These are phyloP conservation scores for Tamias sibiricus DNA, from an alignment of 2,113 vertebrate species.

Conservation along the genomic window DNA sequence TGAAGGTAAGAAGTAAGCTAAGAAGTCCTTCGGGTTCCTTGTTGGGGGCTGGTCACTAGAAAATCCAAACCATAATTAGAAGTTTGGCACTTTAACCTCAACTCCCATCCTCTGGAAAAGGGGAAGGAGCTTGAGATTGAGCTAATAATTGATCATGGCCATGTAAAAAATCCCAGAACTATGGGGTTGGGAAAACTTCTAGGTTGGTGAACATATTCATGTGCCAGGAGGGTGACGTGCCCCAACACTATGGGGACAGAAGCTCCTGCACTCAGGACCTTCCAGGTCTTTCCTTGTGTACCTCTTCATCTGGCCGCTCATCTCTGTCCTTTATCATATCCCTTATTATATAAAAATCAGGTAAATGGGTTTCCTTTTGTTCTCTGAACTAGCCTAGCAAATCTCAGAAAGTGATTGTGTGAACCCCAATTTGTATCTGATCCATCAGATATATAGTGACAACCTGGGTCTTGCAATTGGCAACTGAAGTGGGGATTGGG, in stretches of 20 bases:
- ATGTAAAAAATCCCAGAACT: neutral
- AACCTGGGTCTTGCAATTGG: neutral
- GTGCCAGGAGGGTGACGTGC: neutral
- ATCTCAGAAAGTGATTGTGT: neutral
- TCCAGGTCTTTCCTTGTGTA: neutral
- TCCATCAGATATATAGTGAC: neutral
- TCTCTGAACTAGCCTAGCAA: neutral
- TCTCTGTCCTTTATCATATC: neutral
- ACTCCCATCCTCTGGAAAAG: neutral
- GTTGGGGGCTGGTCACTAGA: neutral
- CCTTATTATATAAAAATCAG: neutral
- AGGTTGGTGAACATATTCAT: neutral
- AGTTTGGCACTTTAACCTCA: neutral
- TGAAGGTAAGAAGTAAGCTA: neutral
- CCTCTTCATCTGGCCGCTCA: neutral
- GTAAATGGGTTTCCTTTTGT: neutral
- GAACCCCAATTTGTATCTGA: neutral
- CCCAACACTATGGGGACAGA: neutral
- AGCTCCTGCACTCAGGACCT: neutral
- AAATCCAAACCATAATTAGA: neutral
- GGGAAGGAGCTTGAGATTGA: neutral
- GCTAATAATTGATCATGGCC: neutral
- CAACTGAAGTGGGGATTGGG: neutral
- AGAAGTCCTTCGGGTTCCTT: neutral
- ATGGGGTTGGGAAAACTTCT: neutral